Percentiles rank a stretch among this genome's conserved stretches.
Evolutionary conservation across 1,140 invertebrate genomes (phyloP).

Genomic region (Rhynchophorus ferrugineus): DNA sequence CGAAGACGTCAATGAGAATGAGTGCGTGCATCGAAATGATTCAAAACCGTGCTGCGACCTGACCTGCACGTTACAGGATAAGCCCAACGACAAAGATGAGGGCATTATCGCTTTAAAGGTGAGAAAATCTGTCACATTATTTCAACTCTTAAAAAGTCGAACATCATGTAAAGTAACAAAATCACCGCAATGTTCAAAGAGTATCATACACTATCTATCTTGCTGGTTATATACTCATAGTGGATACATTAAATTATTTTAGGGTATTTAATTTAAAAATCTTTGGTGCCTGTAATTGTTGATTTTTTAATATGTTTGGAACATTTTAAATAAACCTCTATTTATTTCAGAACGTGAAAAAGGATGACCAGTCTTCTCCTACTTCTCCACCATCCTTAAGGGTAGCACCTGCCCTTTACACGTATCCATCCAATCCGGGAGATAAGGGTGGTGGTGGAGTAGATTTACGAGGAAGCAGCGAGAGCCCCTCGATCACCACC

Average conservation of each 20-base stretch:
- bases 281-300: too few relatives aligned
- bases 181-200: too few relatives aligned
- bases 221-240: too few relatives aligned
- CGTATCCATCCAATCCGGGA: constrained; percentile 52
- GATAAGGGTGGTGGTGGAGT: constrained; percentile 44
- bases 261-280: too few relatives aligned
- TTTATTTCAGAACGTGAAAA: constrained; percentile 29
- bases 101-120: constrained; percentile 19
- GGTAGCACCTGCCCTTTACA: constrained; percentile 64
- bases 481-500: constrained; percentile 12
- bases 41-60: constrained; percentile 34
- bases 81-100: constrained; percentile 4
- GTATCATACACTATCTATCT: too few relatives aligned
- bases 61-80: constrained; percentile 34
- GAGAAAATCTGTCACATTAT: too few relatives aligned
- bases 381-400: constrained; percentile 64
- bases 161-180: too few relatives aligned
- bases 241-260: too few relatives aligned
- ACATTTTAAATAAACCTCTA: constrained; percentile 2
- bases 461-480: constrained; percentile 27
- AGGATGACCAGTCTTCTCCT: constrained; percentile 53
- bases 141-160: too few relatives aligned
- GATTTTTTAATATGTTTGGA: too few relatives aligned
- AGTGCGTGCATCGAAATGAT: constrained; percentile 27
- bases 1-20: constrained; percentile 41